Evolutionary conservation across 2,113 vertebrate species (phyloP).

Genomic region (Lepus americanus): DNA sequence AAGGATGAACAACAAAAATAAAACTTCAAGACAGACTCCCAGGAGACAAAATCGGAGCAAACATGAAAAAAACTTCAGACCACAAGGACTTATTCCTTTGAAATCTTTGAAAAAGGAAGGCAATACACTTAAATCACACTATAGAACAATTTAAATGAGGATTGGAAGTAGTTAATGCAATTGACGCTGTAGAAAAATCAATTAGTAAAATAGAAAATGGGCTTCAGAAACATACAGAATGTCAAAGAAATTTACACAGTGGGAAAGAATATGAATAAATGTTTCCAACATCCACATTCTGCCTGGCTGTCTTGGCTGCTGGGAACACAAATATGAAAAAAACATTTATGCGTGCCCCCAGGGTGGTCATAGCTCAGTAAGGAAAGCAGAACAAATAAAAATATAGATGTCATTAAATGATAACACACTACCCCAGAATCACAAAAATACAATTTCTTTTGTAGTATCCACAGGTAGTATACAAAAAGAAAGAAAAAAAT

Average conservation of each 20-base stretch:
- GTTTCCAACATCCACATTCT: neutral
- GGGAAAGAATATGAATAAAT: slow-evolving; percentile 41
- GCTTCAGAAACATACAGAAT: slow-evolving; percentile 38
- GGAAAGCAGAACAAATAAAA: neutral
- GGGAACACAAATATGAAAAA: neutral
- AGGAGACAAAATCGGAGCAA: neutral
- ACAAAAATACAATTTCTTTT: slow-evolving; percentile 6
- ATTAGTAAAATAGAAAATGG: slow-evolving; percentile 51
- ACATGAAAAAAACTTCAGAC: neutral
- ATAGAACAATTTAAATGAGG: slow-evolving; percentile 36
- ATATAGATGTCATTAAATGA: slow-evolving; percentile 49
- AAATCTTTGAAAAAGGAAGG: slow-evolving; percentile 24
- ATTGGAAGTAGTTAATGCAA: slow-evolving; percentile 43
- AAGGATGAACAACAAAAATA: neutral
- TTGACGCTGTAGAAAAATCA: slow-evolving; percentile 58
- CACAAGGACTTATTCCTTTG: neutral
- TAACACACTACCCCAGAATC: neutral
- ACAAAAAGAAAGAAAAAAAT: neutral
- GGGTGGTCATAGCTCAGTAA: neutral
- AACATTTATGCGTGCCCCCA: neutral
- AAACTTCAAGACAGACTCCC: neutral
- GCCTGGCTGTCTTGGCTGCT: neutral
- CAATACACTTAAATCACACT: slow-evolving; percentile 1
- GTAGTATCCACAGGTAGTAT: neutral
- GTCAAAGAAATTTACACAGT: slow-evolving; percentile 37